Evolutionary conservation across 2,888 invertebrate species (phyloP), one percentile per base, ranked within the genome.

Genomic region (Rotaria macrura): DNA sequence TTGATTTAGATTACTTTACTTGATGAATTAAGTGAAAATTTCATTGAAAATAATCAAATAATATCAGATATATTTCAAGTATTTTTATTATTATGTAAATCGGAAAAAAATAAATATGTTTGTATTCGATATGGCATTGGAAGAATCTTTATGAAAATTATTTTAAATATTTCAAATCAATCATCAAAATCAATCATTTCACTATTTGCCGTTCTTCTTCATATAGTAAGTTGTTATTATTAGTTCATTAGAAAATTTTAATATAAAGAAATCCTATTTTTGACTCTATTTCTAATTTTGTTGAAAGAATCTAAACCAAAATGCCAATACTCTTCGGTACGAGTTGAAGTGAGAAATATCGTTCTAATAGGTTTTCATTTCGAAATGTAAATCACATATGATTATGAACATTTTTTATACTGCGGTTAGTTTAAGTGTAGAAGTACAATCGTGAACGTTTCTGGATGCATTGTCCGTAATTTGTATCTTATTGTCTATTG

Each of bases 71-170:
- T 79, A 14, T 43, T 43, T 43, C 25, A 43, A 25, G 79, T 79
- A 4, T n/a, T 79, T 79, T n/a, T 79, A n/a, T 43, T 79, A 25
- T 43, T 43, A 43, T 79, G 79, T 79, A 79, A 79, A 79, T 79
- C 79, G 25, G 43, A 79, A 43, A 79, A 79, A 17, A 79, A 79
- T 79, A 40, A 79, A 43, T 79, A 43, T 79, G 79, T 79, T 79
- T 40, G 40, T 43, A 79, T 79, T 79, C 79, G 79, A n/a, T 79
- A 79, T 79, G 79, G 79, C 25, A 79, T 79, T 5, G 25, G 43
- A 25, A 79, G n/a, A 43, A n/a, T 79, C 43, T 3, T 79, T 14
- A 4, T 43, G 5, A 79, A 79, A 43, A 79, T 79, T 43, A 79
- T 79, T 43, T 40, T n/a, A 43, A 43, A 43, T 79, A 40, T 43